phyloP scores from a whole-genome alignment of 2,888 invertebrate species.

The Oxytorus armatus region DNA sequence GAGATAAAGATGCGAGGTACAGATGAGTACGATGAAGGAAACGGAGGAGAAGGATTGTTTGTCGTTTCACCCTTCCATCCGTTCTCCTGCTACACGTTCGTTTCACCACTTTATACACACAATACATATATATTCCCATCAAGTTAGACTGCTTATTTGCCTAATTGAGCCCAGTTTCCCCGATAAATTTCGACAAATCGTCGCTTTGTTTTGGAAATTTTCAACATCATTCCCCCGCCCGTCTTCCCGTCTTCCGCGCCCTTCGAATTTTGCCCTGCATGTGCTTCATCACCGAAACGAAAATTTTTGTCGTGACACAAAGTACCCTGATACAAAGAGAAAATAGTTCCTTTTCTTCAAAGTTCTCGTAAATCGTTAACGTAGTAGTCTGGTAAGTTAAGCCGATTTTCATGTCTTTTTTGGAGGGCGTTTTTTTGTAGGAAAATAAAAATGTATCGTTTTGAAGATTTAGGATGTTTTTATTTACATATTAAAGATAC shows the following conservation, averaged over 20 bases:
- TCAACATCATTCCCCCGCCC: conserved; percentile 20
- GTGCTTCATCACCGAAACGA: neutral
- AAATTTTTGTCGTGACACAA: neutral
- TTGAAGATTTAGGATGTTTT: too few species aligned
- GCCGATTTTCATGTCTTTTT: too few species aligned
- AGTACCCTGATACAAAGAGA: neutral
- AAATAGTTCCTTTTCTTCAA: neutral
- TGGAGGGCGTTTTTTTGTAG: too few species aligned
- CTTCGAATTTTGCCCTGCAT: neutral
- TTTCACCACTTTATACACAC: conserved; percentile 67
- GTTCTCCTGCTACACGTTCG: conserved; percentile 69
- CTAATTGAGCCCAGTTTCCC: conserved; percentile 80
- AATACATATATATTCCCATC: conserved; percentile 70
- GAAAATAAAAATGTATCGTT: too few species aligned
- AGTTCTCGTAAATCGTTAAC: too few species aligned
- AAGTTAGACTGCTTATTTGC: conserved; percentile 83
- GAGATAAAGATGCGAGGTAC: conserved; percentile 52
- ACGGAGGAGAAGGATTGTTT: conserved; percentile 80
- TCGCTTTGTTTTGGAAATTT: conserved; percentile 77
- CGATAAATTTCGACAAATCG: conserved; percentile 83
- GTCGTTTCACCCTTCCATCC: conserved; percentile 81
- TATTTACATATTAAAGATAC: too few species aligned
- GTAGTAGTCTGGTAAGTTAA: too few species aligned
- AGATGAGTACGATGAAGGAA: conserved; percentile 63
- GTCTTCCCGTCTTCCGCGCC: neutral